A percentile compares a stretch with the other conserved stretches of the same genome.
Conservation (phyloP, 1,140 invertebrate species). For the Scylla paramamosain region DNA sequence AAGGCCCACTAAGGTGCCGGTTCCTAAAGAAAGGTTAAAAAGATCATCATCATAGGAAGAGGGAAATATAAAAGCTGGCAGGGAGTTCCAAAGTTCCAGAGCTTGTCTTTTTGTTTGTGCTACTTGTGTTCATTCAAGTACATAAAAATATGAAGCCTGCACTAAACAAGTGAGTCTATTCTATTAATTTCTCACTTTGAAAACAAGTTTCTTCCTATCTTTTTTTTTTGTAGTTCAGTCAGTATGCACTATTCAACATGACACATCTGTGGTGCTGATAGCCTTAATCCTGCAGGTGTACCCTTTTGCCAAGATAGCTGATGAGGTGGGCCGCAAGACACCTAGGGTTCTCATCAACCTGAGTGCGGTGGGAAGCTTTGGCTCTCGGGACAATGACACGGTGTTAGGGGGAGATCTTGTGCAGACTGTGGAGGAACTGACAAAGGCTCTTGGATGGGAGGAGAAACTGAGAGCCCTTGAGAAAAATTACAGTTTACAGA, state of each 20-base stretch:
- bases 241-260: no score
- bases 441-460: constrained; percentile 55
- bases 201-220: no score
- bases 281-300: constrained; percentile 79
- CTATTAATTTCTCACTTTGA: no score
- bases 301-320: constrained; percentile 94
- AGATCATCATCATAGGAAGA: no score
- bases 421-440: constrained; percentile 37
- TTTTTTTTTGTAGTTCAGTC: no score
- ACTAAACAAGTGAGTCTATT: no score
- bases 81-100: no score
- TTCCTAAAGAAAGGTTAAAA: background rate
- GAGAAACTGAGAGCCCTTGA: constrained; percentile 25
- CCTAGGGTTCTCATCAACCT: constrained; percentile 92
- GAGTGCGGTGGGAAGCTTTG: constrained; percentile 85
- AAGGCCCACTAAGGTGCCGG: background rate
- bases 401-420: constrained; percentile 65
- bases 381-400: constrained; percentile 57
- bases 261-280: no score
- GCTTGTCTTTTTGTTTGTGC: no score
- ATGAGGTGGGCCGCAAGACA: constrained; percentile 86
- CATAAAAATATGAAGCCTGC: no score
- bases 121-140: no score
- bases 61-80: no score
- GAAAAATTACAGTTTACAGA: background rate